Evolutionary conservation across 2,888 invertebrate genomes (phyloP).

Genomic region (Drosophila rellima): DNA sequence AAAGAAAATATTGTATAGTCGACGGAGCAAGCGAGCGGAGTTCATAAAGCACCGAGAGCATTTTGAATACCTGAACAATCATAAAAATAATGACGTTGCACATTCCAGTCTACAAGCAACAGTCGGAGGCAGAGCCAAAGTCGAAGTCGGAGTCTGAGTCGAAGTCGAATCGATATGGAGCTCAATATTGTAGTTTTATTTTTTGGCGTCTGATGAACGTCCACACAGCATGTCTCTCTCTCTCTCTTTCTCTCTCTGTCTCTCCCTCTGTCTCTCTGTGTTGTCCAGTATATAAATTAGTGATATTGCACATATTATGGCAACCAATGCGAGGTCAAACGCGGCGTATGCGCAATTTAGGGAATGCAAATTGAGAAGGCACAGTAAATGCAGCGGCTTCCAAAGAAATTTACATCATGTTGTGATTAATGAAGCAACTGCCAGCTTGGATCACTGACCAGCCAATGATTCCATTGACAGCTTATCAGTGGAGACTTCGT

Average conservation of each 20-base stretch:
- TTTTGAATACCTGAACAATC: slow-evolving; percentile 83
- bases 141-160: slow-evolving; percentile 20
- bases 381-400: slow-evolving; percentile 45
- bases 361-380: slow-evolving; percentile 49
- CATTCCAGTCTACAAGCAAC: slow-evolving; percentile 78
- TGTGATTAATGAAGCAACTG: slow-evolving; percentile 78
- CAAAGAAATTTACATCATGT: slow-evolving; percentile 76
- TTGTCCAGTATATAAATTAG: slow-evolving; percentile 70
- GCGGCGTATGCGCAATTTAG: slow-evolving; percentile 77
- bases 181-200: slow-evolving; percentile 20
- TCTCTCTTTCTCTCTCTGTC: not conserved
- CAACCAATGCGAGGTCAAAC: slow-evolving; percentile 60
- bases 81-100: slow-evolving; percentile 84
- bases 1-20: slow-evolving; percentile 73
- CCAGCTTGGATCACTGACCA: slow-evolving; percentile 57
- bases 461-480: slow-evolving; percentile 67
- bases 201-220: slow-evolving; percentile 41
- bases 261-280: not conserved
- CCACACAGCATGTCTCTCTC: slow-evolving; percentile 21
- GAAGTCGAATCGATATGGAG: slow-evolving; percentile 24
- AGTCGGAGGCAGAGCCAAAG: slow-evolving; percentile 18
- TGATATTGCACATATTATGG: slow-evolving; percentile 75
- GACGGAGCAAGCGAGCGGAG: slow-evolving; percentile 46
- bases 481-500: slow-evolving; percentile 60
- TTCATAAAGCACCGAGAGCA: slow-evolving; percentile 72